Evolutionary conservation across 2,888 invertebrate genomes (phyloP).

Genomic region (Hemithea aestivaria): DNA sequence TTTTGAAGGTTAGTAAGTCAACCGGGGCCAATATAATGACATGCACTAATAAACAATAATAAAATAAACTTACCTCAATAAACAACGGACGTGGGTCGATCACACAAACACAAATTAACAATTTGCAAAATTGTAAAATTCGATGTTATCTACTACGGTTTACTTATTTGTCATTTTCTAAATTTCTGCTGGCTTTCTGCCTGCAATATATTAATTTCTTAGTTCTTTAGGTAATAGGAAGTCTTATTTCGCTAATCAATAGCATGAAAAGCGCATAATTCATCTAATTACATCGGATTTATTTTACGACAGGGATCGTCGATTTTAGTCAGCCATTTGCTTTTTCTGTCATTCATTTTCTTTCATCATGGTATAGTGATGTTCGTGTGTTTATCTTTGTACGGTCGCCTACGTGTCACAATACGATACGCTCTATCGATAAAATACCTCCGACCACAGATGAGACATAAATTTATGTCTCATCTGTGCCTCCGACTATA

Average conservation of each 20-base stretch:
- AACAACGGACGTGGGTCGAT: conserved; percentile 62
- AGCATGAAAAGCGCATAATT: conserved; percentile 79
- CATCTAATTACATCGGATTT: conserved; percentile 80
- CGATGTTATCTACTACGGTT: conserved; percentile 53
- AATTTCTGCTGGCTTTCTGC: conserved; percentile 49
- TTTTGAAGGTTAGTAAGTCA: conserved; percentile 13
- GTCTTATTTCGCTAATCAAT: conserved; percentile 79
- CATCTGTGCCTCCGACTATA: too few relatives aligned
- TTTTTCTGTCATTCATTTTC: conserved; percentile 64
- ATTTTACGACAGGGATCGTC: conserved; percentile 66
- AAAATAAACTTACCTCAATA: conserved; percentile 58
- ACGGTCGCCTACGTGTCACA: conserved; percentile 13
- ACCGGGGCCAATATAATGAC: conserved; percentile 11
- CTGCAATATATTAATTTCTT: conserved; percentile 58
- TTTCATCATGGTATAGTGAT: conserved; percentile 48
- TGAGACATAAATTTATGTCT: too few relatives aligned
- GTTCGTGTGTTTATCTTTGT: conserved; percentile 13
- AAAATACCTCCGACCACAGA: too few relatives aligned
- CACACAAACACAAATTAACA: conserved; percentile 49
- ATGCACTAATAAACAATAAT: conserved; percentile 35
- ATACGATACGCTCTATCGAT: conserved; percentile 11
- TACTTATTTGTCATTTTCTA: conserved; percentile 45
- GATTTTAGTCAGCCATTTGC: conserved; percentile 78
- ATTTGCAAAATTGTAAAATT: conserved; percentile 54
- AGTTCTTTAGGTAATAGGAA: conserved; percentile 56